Evolutionary conservation across 1,140 invertebrate genomes (phyloP).

Genomic region (Drosophila nannoptera): DNA sequence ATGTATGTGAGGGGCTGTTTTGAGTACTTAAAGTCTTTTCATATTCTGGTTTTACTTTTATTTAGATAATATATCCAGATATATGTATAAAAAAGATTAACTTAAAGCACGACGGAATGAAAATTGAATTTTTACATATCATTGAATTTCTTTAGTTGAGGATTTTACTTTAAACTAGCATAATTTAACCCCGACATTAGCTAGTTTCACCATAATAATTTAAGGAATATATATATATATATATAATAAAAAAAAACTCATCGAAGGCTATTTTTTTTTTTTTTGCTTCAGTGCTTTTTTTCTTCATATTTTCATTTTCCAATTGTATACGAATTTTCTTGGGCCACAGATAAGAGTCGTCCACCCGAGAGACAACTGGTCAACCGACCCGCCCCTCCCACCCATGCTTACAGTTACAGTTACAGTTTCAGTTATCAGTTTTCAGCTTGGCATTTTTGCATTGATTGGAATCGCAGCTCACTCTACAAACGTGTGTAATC

Average conservation of each 20-base stretch:
- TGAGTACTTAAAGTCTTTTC: conserved; percentile 63
- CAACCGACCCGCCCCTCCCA: background rate
- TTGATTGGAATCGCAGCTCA: no score
- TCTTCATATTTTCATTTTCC: background rate
- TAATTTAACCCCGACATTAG: conserved; percentile 67
- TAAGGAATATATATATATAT: conserved; percentile 4
- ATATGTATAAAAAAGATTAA: conserved; percentile 33
- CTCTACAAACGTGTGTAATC: no score
- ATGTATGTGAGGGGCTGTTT: conserved; percentile 21
- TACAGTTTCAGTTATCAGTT: no score
- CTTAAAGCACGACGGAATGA: conserved; percentile 65
- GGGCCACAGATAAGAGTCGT: conserved; percentile 1
- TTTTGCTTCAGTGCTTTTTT: background rate
- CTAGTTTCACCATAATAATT: conserved; percentile 59
- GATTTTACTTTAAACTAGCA: conserved; percentile 56
- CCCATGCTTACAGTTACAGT: background rate
- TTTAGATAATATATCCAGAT: conserved; percentile 42
- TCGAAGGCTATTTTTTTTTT: conserved; percentile 4
- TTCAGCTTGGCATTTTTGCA: no score
- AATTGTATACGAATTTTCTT: conserved; percentile 14
- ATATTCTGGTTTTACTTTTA: conserved; percentile 28
- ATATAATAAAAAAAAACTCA: conserved; percentile 21
- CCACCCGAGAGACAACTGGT: background rate
- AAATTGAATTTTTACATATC: conserved; percentile 39
- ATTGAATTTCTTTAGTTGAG: conserved; percentile 31